phyloP scores from a whole-genome alignment of 2,888 invertebrate species.

The Eristalinus sepulchralis region DNA sequence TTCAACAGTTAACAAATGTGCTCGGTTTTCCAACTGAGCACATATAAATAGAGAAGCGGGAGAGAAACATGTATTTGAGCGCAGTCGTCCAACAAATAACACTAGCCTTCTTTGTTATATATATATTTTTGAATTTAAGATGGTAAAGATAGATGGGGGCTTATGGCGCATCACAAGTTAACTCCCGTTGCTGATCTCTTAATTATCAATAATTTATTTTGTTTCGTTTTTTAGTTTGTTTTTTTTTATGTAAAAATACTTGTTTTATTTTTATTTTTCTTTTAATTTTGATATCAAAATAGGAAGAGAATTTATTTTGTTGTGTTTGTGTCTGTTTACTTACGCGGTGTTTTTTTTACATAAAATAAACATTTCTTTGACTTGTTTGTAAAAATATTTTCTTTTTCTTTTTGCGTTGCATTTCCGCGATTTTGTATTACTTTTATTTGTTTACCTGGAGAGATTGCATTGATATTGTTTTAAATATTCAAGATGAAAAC shows the following conservation, averaged over 20 bases:
- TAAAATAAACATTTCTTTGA: conserved; percentile 50
- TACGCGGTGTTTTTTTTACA: conserved; percentile 46
- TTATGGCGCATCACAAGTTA: conserved; percentile 35
- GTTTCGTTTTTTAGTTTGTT: conserved; percentile 17
- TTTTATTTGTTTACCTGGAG: conserved; percentile 63
- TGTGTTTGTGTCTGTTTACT: conserved; percentile 25
- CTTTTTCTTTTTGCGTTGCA: conserved; percentile 62
- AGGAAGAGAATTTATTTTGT: conserved; percentile 72
- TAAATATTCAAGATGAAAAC: conserved; percentile 69
- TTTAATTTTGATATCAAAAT: conserved; percentile 72
- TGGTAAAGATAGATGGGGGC: conserved; percentile 8
- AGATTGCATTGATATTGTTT: conserved; percentile 65
- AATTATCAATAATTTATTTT: conserved; percentile 11
- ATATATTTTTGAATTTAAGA: conserved; percentile 1
- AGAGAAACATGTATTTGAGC: conserved; percentile 33
- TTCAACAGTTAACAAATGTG: conserved; percentile 43
- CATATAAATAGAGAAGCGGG: conserved; percentile 13
- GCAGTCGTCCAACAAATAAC: conserved; percentile 49
- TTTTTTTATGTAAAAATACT: conserved; percentile 62
- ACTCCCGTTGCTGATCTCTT: conserved; percentile 53
- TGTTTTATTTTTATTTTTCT: conserved; percentile 60
- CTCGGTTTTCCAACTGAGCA: background rate
- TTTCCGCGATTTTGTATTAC: conserved; percentile 53
- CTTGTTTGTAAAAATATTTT: conserved; percentile 71
- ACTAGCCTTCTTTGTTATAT: conserved; percentile 54